phyloP scores from a whole-genome alignment of 2,113 vertebrate species.

The Lagopus muta region DNA sequence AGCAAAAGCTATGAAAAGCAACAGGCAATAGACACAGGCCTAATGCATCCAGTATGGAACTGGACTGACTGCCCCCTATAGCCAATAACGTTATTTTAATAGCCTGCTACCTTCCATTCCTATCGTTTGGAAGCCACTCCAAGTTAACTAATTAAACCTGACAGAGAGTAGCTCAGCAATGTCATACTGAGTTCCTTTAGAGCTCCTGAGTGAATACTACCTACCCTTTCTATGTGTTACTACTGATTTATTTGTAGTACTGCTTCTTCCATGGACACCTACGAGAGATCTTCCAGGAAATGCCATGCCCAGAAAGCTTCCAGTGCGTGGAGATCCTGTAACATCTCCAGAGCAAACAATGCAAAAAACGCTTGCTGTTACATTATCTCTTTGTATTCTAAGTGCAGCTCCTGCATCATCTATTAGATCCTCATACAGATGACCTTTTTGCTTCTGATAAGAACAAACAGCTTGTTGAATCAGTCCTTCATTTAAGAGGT shows the following conservation, averaged over 20 bases:
- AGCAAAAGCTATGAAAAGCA: neutral
- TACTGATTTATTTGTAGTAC: neutral
- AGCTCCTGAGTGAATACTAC: neutral
- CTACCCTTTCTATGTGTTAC: neutral
- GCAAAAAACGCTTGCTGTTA: neutral
- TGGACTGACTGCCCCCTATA: neutral
- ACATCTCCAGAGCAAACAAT: neutral
- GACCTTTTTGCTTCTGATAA: neutral
- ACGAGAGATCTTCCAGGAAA: neutral
- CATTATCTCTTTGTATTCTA: neutral
- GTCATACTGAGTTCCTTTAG: neutral
- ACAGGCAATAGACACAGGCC: neutral
- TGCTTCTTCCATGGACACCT: neutral
- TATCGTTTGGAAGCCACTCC: neutral
- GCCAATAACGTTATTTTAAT: neutral
- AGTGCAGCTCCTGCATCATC: neutral
- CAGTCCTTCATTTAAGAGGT: neutral
- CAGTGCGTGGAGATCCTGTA: rapidly evolving
- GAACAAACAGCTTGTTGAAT: neutral
- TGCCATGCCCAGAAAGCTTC: neutral
- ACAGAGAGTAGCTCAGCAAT: neutral
- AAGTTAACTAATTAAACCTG: neutral
- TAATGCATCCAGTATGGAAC: neutral
- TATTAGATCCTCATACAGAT: neutral
- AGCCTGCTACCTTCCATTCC: neutral